phyloP scores from a whole-genome alignment of 2,797 vertebrate species.

The Protonibea diacanthus region DNA sequence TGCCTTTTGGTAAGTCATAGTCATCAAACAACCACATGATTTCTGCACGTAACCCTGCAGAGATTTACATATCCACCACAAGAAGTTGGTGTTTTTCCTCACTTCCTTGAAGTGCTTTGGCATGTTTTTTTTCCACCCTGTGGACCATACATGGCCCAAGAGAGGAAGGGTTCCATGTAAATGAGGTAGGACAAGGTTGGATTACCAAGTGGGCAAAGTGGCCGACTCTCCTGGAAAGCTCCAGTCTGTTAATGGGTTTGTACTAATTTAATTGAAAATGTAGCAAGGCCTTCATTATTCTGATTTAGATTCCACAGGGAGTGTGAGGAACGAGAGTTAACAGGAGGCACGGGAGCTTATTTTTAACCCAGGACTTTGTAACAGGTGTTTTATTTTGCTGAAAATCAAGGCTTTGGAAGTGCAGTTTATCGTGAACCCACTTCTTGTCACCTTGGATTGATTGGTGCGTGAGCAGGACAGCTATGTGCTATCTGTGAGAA shows the following conservation, averaged over 20 bases:
- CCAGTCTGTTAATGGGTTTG: neutral
- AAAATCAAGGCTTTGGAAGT: neutral
- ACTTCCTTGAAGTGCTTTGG: neutral
- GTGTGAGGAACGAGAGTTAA: neutral
- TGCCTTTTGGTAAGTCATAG: neutral
- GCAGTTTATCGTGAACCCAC: neutral
- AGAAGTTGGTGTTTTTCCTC: neutral
- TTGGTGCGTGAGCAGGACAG: neutral
- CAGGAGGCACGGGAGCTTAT: neutral
- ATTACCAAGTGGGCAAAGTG: constrained; percentile 2
- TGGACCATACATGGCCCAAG: neutral
- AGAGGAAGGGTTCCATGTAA: neutral
- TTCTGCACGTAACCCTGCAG: neutral
- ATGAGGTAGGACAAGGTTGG: neutral
- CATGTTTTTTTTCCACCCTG: neutral
- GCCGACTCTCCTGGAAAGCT: neutral
- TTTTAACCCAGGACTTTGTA: neutral
- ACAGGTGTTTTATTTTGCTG: neutral
- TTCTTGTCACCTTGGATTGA: neutral
- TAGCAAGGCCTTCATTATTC: neutral
- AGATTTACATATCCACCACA: neutral
- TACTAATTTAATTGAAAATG: neutral
- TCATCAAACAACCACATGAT: neutral
- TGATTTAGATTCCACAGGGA: neutral
- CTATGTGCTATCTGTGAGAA: neutral